Evolutionary conservation across 2,113 vertebrate species (phyloP).

Genomic region (Camelus bactrianus): DNA sequence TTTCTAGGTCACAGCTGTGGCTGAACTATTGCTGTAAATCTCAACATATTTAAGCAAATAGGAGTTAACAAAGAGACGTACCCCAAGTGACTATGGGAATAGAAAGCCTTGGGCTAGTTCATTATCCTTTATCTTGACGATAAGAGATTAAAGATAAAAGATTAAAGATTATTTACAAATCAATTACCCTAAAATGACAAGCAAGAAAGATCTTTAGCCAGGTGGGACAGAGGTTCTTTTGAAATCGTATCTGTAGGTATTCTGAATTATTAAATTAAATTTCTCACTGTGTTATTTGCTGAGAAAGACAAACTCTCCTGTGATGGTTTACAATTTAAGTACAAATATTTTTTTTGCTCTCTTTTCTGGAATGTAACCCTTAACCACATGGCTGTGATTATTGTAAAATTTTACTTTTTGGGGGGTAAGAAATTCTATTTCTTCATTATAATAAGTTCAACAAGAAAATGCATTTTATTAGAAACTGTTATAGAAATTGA

Average conservation of each 20-base stretch:
- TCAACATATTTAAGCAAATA: conserved; percentile 11
- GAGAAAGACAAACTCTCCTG: neutral
- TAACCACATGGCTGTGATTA: neutral
- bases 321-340: neutral
- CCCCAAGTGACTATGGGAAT: neutral
- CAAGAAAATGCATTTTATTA: conserved; percentile 17
- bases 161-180: conserved; percentile 17
- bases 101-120: neutral
- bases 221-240: neutral
- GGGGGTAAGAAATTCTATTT: neutral
- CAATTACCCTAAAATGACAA: conserved; percentile 3
- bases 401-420: neutral
- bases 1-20: conserved; percentile 30
- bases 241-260: neutral
- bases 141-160: neutral
- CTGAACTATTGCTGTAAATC: neutral
- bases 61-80: neutral
- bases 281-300: neutral
- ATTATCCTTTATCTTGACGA: neutral
- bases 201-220: neutral
- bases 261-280: conserved; percentile 10
- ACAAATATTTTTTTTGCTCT: neutral
- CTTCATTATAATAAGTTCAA: neutral
- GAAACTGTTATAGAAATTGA: conserved; percentile 19
- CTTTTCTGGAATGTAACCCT: neutral